Percentiles rank a stretch among this genome's conserved stretches.
These are phyloP conservation scores for Melinaea marsaeus DNA, from an alignment of 2,888 invertebrate species.

Conservation along the genomic window DNA sequence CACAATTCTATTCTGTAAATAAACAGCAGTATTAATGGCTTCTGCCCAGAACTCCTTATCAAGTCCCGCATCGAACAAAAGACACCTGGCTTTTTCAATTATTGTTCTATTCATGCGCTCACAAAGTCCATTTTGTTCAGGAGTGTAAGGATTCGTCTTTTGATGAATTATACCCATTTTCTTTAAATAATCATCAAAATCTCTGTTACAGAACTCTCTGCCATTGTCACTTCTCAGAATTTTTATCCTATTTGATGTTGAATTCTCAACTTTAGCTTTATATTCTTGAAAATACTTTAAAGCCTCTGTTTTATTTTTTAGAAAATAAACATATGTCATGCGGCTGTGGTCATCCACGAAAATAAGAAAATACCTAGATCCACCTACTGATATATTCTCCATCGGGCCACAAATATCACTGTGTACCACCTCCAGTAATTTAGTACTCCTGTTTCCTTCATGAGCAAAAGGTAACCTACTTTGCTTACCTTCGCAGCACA, in stretches of 20 bases:
- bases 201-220: conserved; percentile 21
- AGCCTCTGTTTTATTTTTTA: conserved; percentile 39
- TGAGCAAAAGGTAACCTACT: conserved; percentile 13
- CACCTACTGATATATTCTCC: conserved; percentile 17
- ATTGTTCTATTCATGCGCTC: conserved; percentile 22
- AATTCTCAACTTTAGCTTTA: conserved; percentile 38
- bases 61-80: conserved; percentile 2
- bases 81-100: conserved; percentile 18
- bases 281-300: conserved; percentile 31
- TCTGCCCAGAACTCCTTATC: too few species aligned
- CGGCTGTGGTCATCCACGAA: conserved; percentile 18
- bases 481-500: conserved; percentile 18
- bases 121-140: conserved; percentile 40
- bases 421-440: conserved; percentile 22
- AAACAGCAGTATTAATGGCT: too few species aligned
- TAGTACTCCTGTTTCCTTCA: conserved; percentile 22
- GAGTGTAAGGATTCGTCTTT: conserved; percentile 15
- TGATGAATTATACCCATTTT: conserved; percentile 39
- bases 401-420: conserved; percentile 29
- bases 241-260: conserved; percentile 36
- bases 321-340: too few species aligned
- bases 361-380: conserved; percentile 18
- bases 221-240: too few species aligned
- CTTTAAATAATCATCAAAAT: conserved; percentile 19
- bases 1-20: conserved; percentile 1